Evolutionary conservation across 2,113 vertebrate species (phyloP).

Genomic region (Lophochroa leadbeateri): DNA sequence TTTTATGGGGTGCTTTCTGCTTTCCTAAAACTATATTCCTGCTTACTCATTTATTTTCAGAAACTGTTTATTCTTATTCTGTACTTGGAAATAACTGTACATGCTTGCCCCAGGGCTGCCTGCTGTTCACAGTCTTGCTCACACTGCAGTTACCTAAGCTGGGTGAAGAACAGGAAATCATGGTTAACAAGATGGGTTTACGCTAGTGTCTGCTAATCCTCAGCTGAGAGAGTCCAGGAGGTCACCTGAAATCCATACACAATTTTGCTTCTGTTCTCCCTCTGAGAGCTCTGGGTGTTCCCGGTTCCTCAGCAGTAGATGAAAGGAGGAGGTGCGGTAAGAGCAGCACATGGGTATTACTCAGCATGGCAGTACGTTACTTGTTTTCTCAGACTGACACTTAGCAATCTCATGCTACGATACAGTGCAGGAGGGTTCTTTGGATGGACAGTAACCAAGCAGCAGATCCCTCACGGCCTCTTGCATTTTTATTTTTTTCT

Average conservation of each 20-base stretch:
- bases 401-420: neutral
- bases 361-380: neutral
- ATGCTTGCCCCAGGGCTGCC: neutral
- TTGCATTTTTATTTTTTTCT: neutral
- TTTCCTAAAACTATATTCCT: neutral
- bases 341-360: neutral
- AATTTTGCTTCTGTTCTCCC: neutral
- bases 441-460: neutral
- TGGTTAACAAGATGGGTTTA: neutral
- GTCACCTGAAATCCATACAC: neutral
- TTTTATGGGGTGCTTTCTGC: neutral
- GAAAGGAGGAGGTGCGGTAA: constrained; percentile 25
- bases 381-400: constrained; percentile 45
- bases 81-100: neutral
- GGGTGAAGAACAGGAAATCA: neutral
- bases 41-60: neutral
- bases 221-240: neutral
- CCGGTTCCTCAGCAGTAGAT: neutral
- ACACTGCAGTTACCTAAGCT: neutral
- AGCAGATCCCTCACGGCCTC: neutral
- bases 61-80: neutral
- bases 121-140: neutral
- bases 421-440: constrained; percentile 2
- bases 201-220: neutral
- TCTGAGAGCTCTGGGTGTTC: constrained; percentile 9